Evolutionary conservation across 2,797 vertebrate genomes (phyloP).

Genomic region (Nasua narica): DNA sequence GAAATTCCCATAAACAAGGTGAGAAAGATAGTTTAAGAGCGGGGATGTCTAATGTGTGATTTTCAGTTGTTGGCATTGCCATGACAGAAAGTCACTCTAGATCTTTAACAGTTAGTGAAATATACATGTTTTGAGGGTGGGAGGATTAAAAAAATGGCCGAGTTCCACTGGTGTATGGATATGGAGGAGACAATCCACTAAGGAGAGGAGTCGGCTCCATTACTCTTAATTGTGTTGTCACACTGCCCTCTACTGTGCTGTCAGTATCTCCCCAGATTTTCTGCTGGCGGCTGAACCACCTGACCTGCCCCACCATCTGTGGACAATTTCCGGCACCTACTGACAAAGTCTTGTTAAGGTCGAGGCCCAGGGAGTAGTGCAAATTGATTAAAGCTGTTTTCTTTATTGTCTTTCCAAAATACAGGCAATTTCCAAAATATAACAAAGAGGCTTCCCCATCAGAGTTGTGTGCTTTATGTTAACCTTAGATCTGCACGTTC

Average conservation of each 20-base stretch:
- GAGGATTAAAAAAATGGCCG: background rate
- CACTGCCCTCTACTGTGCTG: constrained; percentile 49
- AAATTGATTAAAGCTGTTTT: background rate
- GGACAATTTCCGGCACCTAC: background rate
- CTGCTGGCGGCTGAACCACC: background rate
- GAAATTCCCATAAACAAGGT: background rate
- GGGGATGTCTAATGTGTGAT: background rate
- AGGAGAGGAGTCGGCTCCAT: background rate
- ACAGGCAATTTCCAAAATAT: background rate
- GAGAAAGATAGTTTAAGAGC: background rate
- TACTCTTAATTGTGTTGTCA: background rate
- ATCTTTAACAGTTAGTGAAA: background rate
- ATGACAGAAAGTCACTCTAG: background rate
- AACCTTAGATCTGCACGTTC: background rate
- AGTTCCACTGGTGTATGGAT: background rate
- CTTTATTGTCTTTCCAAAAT: background rate
- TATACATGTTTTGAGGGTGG: background rate
- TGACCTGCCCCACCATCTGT: background rate
- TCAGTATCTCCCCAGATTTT: background rate
- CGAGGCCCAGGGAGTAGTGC: background rate
- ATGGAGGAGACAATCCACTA: background rate
- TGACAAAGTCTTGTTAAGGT: background rate
- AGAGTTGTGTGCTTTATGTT: background rate
- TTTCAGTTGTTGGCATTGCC: background rate
- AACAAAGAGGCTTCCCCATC: background rate